phyloP scores from a whole-genome alignment of 1,140 invertebrate species.

The Hormaphis cornu region DNA sequence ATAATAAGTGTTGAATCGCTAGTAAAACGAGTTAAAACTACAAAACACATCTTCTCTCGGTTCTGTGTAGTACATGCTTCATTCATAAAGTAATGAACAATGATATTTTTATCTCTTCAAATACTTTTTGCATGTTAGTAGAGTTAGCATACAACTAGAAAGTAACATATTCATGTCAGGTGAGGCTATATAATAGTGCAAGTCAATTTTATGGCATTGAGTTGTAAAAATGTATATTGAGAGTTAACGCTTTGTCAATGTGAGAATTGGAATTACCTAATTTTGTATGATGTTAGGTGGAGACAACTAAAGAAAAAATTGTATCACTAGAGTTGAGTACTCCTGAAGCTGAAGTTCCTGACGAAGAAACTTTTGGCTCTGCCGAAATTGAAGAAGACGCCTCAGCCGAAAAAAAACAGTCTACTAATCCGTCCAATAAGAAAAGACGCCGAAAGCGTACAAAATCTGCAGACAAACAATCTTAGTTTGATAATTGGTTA shows the following conservation, averaged over 20 bases:
- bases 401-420: constrained; percentile 39
- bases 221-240: neutral
- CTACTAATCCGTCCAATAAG: constrained; percentile 25
- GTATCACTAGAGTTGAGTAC: constrained; percentile 72
- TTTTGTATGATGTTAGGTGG: constrained; percentile 52
- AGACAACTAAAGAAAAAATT: constrained; percentile 78
- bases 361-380: constrained; percentile 37
- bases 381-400: constrained; percentile 26
- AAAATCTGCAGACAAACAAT: constrained; percentile 20
- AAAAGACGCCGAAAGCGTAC: constrained; percentile 25
- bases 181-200: no score
- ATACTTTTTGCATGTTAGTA: constrained; percentile 7
- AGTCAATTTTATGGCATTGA: no score
- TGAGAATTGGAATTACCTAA: neutral
- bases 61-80: neutral
- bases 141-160: no score
- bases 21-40: neutral
- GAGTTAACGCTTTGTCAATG: neutral
- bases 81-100: neutral
- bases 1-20: no score
- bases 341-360: constrained; percentile 46
- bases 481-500: neutral
- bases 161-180: no score
- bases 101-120: neutral
- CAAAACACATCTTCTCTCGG: neutral